phyloP scores from a whole-genome alignment of 1,140 invertebrate species.

The Drosophila pseudoananassae region DNA sequence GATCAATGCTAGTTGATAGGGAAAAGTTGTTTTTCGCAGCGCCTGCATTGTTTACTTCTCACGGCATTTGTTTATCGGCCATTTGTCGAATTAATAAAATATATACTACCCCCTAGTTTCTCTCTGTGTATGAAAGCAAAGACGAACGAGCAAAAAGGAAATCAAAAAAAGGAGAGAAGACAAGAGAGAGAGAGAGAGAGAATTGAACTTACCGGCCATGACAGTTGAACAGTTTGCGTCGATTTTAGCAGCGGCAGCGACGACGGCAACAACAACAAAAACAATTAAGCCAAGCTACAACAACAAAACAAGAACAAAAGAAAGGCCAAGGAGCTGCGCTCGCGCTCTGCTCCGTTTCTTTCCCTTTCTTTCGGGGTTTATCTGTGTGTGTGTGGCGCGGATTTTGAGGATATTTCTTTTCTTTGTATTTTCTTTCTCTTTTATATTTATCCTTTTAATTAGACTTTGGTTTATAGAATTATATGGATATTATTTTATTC shows the following conservation, averaged over 20 bases:
- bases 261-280: constrained; percentile 50
- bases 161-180: constrained; percentile 7
- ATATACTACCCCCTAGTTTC: neutral
- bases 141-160: constrained; percentile 22
- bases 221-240: constrained; percentile 84
- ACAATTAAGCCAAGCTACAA: constrained; percentile 39
- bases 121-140: neutral
- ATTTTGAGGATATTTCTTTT: constrained; percentile 51
- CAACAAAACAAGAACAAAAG: constrained; percentile 57
- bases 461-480: constrained; percentile 47
- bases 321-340: constrained; percentile 68
- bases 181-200: constrained; percentile 6
- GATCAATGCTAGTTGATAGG: constrained; percentile 64
- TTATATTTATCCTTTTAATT: constrained; percentile 60
- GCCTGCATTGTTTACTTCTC: constrained; percentile 51
- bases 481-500: neutral
- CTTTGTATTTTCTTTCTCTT: constrained; percentile 38
- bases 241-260: constrained; percentile 56
- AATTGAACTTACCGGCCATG: constrained; percentile 84
- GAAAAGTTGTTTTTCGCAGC: constrained; percentile 57
- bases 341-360: constrained; percentile 44
- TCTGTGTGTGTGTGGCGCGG: constrained; percentile 32
- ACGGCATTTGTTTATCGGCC: constrained; percentile 49
- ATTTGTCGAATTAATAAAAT: constrained; percentile 29
- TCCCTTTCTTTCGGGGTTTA: constrained; percentile 24